These are phyloP conservation scores for Catamblyrhynchus diadema DNA, from an alignment of 2,797 vertebrate species.

Conservation along the genomic window DNA sequence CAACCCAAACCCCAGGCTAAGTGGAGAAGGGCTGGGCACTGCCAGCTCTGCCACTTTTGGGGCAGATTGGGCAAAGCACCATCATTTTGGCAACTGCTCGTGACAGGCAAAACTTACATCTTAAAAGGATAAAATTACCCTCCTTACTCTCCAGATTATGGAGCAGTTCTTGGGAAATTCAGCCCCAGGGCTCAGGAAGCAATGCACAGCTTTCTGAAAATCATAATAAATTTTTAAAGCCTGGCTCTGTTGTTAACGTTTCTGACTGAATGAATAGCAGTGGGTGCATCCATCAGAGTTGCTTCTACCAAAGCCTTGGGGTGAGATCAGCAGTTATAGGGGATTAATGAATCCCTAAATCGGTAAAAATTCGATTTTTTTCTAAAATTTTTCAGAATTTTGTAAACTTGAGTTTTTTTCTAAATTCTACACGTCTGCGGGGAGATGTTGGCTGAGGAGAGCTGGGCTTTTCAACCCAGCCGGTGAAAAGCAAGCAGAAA, in stretches of 20 bases:
- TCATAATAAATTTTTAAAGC: background rate
- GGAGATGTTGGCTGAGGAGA: background rate
- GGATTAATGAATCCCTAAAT: background rate
- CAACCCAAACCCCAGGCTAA: background rate
- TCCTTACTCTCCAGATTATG: background rate
- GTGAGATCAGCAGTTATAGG: background rate
- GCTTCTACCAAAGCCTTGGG: background rate
- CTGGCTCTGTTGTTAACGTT: background rate
- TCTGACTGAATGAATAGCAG: background rate
- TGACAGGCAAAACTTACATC: background rate
- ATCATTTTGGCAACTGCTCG: background rate
- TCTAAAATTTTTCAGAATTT: background rate
- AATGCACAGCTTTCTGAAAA: background rate
- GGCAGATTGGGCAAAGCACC: background rate
- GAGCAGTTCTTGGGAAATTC: background rate
- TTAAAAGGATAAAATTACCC: background rate
- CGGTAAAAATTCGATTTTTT: background rate
- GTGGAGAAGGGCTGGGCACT: background rate
- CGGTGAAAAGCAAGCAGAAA: rapidly evolving
- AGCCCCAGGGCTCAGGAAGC: background rate
- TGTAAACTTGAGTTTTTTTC: background rate
- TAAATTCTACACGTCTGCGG: background rate
- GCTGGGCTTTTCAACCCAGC: background rate
- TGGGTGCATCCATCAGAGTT: rapidly evolving
- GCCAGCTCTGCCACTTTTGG: background rate